A percentile compares a stretch with the other conserved stretches of the same genome.
These are phyloP conservation scores for Nephotettix cincticeps DNA, from an alignment of 1,140 invertebrate species.

Conservation along the genomic window DNA sequence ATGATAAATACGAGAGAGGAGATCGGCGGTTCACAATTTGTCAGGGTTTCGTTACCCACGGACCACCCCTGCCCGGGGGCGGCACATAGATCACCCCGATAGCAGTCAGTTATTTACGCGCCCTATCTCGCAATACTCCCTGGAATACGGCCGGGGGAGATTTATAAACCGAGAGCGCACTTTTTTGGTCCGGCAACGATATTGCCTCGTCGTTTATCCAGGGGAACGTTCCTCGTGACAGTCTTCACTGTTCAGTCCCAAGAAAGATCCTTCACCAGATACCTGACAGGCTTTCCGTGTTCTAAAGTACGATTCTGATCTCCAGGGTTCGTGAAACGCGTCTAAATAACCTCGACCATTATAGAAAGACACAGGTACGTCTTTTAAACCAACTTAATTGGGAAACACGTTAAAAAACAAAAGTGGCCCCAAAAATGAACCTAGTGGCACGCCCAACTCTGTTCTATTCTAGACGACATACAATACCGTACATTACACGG, in stretches of 20 bases:
- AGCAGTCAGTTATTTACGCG: background rate
- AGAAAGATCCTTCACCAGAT: too few species aligned
- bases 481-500: background rate
- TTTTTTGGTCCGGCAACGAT: background rate
- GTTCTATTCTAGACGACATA: constrained; percentile 17
- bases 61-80: background rate
- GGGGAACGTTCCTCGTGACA: background rate
- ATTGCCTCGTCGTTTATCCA: background rate
- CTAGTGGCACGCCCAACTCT: background rate
- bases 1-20: background rate
- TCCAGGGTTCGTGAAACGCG: too few species aligned
- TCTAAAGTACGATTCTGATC: too few species aligned
- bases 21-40: constrained; percentile 3
- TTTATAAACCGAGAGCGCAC: background rate
- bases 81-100: background rate
- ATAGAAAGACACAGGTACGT: too few species aligned
- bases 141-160: background rate
- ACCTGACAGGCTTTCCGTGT: too few species aligned
- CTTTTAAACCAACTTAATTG: too few species aligned
- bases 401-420: too few species aligned
- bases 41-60: background rate
- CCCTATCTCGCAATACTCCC: constrained; percentile 4
- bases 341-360: too few species aligned
- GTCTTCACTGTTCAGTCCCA: too few species aligned
- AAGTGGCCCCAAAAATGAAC: background rate